Evolutionary conservation across 2,888 invertebrate genomes (phyloP).

Genomic region (Periphyllus acericola): DNA sequence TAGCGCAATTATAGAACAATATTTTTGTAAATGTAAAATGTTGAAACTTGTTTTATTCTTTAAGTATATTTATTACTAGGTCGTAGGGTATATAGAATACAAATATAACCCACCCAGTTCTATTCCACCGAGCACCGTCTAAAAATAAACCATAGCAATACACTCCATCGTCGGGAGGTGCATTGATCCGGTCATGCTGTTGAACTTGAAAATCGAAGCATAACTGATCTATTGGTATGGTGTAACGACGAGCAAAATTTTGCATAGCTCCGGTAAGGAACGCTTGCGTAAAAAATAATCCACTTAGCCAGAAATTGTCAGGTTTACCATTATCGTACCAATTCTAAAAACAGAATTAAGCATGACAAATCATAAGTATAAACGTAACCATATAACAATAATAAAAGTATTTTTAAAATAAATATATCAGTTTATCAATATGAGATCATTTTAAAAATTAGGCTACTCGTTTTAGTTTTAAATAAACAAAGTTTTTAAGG

Average conservation of each 20-base stretch:
- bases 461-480: too few relatives aligned
- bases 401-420: too few relatives aligned
- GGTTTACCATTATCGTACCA: conserved; percentile 79
- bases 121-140: conserved; percentile 89
- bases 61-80: background rate
- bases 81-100: too few relatives aligned
- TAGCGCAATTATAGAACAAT: background rate
- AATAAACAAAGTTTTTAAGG: too few relatives aligned
- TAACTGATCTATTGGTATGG: conserved; percentile 85
- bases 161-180: conserved; percentile 72
- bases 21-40: background rate
- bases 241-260: conserved; percentile 86
- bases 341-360: conserved; percentile 66
- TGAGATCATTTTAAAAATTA: too few relatives aligned
- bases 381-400: background rate
- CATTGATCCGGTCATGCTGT: conserved; percentile 52
- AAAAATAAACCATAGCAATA: conserved; percentile 81
- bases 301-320: conserved; percentile 87
- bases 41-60: background rate
- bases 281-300: conserved; percentile 92
- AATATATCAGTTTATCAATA: too few relatives aligned
- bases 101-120: conserved; percentile 67
- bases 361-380: conserved; percentile 4
- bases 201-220: conserved; percentile 79
- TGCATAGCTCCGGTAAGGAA: conserved; percentile 91